Conservation (phyloP, 2,888 invertebrate species). For the Brachypalpus laphriformis region DNA sequence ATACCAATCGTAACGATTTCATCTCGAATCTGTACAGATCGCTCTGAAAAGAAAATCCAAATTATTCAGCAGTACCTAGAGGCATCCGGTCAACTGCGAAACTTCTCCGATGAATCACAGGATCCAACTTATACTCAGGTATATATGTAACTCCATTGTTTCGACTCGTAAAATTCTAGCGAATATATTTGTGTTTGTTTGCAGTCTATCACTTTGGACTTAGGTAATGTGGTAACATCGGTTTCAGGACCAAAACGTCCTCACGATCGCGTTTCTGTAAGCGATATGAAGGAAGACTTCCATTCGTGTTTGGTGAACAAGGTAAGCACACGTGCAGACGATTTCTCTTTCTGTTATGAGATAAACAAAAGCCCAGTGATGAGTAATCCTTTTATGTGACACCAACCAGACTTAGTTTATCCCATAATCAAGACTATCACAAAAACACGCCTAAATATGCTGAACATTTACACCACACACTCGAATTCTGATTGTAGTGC, state of each 20-base stretch:
- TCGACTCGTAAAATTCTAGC: background rate
- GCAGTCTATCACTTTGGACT: slow-evolving; percentile 86
- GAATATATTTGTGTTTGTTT: slow-evolving; percentile 32
- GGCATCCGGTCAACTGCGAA: slow-evolving; percentile 91
- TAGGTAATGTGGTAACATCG: slow-evolving; percentile 94
- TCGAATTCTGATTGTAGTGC: slow-evolving; percentile 76
- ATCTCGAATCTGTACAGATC: slow-evolving; percentile 85
- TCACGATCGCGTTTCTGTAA: slow-evolving; percentile 96
- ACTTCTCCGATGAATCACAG: slow-evolving; percentile 89
- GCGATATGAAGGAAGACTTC: slow-evolving; percentile 96
- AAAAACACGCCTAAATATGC: background rate
- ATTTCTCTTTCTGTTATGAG: slow-evolving; percentile 78
- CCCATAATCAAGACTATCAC: slow-evolving; percentile 78
- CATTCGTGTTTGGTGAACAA: slow-evolving; percentile 91
- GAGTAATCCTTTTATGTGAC: slow-evolving; percentile 74
- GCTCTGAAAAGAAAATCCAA: slow-evolving; percentile 89
- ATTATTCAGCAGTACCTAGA: slow-evolving; percentile 92
- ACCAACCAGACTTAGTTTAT: slow-evolving; percentile 82
- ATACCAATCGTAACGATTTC: background rate
- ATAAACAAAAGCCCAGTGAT: slow-evolving; percentile 84
- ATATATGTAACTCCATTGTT: background rate
- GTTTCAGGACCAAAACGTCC: slow-evolving; percentile 98
- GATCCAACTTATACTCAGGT: slow-evolving; percentile 93
- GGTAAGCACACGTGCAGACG: slow-evolving; percentile 85
- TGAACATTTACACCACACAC: background rate